A percentile compares a stretch with the other conserved stretches of the same genome.
phyloP scores from a whole-genome alignment of 2,113 vertebrate genomes.

The Triplophysa siluroides region DNA sequence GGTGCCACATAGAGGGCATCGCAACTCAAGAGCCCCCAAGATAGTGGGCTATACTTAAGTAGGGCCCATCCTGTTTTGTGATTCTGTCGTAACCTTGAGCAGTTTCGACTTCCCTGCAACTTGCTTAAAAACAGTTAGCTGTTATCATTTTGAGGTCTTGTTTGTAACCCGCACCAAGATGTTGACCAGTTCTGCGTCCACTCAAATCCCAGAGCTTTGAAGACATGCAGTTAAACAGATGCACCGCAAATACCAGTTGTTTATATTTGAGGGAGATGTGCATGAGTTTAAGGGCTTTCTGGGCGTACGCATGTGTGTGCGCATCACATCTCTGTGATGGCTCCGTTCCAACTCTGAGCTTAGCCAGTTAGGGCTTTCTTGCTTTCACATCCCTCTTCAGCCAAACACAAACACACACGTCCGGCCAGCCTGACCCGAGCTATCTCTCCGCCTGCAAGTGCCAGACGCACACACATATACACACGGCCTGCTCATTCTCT shows the following conservation, averaged over 20 bases:
- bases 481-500: slow-evolving; percentile 19
- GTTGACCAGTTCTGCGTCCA: not conserved
- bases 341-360: slow-evolving; percentile 70
- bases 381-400: slow-evolving; percentile 81
- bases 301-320: slow-evolving; percentile 50
- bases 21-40: slow-evolving; percentile 59
- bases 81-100: slow-evolving; percentile 69
- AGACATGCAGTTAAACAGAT: not conserved
- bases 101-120: slow-evolving; percentile 65
- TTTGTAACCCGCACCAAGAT: slow-evolving; percentile 28
- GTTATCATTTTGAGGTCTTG: slow-evolving; percentile 63
- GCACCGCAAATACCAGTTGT: slow-evolving; percentile 1
- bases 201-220: not conserved
- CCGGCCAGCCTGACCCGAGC: slow-evolving; percentile 78
- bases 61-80: slow-evolving; percentile 77
- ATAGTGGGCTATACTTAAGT: slow-evolving; percentile 62
- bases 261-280: slow-evolving; percentile 43
- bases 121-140: slow-evolving; percentile 64
- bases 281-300: slow-evolving; percentile 42
- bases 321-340: slow-evolving; percentile 63
- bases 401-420: slow-evolving; percentile 84
- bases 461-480: slow-evolving; percentile 73
- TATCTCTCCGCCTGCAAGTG: slow-evolving; percentile 76
- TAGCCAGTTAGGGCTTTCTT: slow-evolving; percentile 76
- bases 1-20: slow-evolving; percentile 64